Evolutionary conservation across 2,888 invertebrate species (phyloP).

Genomic region (Protonemura montana): DNA sequence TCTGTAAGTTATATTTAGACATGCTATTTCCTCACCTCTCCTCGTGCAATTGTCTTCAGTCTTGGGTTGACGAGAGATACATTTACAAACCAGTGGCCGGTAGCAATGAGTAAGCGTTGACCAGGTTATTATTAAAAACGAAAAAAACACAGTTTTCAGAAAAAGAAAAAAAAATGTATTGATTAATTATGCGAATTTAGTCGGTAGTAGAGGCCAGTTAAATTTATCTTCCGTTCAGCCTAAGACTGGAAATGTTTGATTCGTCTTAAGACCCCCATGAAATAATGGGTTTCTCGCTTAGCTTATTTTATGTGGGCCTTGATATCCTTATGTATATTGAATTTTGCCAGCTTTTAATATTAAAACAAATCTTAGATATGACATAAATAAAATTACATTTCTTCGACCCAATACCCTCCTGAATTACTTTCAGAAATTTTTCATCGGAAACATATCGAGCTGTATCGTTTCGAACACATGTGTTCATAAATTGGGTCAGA

Average conservation of each 20-base stretch:
- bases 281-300: neutral
- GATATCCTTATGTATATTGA: neutral
- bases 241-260: constrained; percentile 7
- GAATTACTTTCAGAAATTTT: neutral
- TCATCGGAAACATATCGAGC: no score
- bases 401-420: neutral
- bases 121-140: no score
- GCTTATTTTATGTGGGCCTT: neutral
- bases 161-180: neutral
- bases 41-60: neutral
- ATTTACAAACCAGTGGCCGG: no score
- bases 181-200: neutral
- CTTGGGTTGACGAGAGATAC: neutral
- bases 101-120: no score
- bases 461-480: neutral
- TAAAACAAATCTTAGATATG: constrained; percentile 2
- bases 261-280: neutral
- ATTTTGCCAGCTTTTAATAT: constrained; percentile 7
- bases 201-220: neutral
- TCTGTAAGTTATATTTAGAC: neutral
- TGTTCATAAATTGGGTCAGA: neutral
- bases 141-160: no score
- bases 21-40: neutral
- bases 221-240: neutral
- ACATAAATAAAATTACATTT: neutral